Evolutionary conservation across 2,113 vertebrate genomes (phyloP).

Genomic region (Proterorhinus semilunaris): DNA sequence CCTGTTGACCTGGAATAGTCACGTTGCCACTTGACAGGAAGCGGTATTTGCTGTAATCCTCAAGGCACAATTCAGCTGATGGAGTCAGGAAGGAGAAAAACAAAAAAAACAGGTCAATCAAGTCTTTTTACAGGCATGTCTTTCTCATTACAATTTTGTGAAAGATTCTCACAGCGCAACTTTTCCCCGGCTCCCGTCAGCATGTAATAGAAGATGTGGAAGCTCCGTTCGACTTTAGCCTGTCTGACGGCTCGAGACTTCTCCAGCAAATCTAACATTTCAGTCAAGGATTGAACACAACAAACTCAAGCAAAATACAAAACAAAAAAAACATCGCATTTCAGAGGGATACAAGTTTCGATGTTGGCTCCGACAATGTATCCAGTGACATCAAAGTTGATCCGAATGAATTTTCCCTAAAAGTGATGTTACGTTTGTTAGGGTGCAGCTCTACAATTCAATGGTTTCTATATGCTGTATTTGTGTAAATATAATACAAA

Average conservation of each 20-base stretch:
- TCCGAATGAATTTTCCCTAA: constrained; percentile 97
- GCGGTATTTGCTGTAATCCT: constrained; percentile 90
- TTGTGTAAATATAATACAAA: constrained; percentile 73
- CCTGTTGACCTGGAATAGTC: constrained; percentile 93
- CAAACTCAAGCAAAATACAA: not conserved
- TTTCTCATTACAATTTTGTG: not conserved
- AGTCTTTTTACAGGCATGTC: no score
- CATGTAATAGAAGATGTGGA: constrained; percentile 91
- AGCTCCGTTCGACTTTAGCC: constrained; percentile 85
- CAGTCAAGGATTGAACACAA: constrained; percentile 66
- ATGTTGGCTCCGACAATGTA: constrained; percentile 98
- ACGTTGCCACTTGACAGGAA: constrained; percentile 95
- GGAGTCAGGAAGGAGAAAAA: not conserved
- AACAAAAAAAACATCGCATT: not conserved
- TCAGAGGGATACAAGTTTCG: constrained; percentile 91
- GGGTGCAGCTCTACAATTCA: not conserved
- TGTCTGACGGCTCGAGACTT: constrained; percentile 89
- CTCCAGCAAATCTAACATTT: constrained; percentile 82
- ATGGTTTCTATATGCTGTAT: not conserved
- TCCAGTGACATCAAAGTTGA: constrained; percentile 97
- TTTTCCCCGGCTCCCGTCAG: constrained; percentile 83
- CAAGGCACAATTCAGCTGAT: constrained; percentile 77
- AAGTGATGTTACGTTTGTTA: not conserved
- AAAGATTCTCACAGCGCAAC: constrained; percentile 73
- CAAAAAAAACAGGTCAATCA: not conserved